Conservation (phyloP, 2,113 vertebrate species). For the Larimichthys polyactis region DNA sequence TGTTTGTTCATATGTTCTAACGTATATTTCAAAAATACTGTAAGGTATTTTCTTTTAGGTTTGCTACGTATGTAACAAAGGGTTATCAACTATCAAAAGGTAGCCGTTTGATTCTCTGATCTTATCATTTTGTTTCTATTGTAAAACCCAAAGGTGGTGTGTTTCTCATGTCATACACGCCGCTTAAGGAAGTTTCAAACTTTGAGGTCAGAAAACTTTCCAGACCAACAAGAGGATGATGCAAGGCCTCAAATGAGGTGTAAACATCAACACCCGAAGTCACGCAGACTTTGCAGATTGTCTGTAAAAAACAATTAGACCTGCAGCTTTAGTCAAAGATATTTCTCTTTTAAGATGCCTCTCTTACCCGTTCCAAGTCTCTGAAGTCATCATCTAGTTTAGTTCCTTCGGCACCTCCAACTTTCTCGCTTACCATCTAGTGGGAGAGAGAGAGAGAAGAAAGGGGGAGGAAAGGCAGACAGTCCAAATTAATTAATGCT, state of each 20-base stretch:
- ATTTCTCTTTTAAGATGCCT: slow-evolving; percentile 11
- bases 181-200: not conserved
- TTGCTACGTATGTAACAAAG: not conserved
- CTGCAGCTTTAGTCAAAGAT: not conserved
- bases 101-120: too few species aligned
- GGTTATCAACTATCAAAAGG: too few species aligned
- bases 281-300: not conserved
- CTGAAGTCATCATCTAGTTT: slow-evolving; percentile 98
- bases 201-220: not conserved
- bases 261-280: not conserved
- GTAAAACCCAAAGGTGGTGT: not conserved
- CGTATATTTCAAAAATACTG: not conserved
- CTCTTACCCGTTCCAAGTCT: slow-evolving; percentile 94
- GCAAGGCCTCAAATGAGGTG: not conserved
- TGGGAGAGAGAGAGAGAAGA: not conserved
- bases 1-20: not conserved
- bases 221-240: not conserved
- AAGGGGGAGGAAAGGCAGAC: slow-evolving; percentile 2
- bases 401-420: slow-evolving; percentile 96
- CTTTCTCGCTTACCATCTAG: slow-evolving; percentile 98
- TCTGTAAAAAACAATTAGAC: not conserved
- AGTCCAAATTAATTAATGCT: slow-evolving; percentile 25
- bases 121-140: too few species aligned
- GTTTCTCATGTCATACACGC: not conserved
- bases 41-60: not conserved